Base-by-base conservation (phyloP, 1,140 invertebrate genomes). In the Tetragnatha versicolor region DNA sequence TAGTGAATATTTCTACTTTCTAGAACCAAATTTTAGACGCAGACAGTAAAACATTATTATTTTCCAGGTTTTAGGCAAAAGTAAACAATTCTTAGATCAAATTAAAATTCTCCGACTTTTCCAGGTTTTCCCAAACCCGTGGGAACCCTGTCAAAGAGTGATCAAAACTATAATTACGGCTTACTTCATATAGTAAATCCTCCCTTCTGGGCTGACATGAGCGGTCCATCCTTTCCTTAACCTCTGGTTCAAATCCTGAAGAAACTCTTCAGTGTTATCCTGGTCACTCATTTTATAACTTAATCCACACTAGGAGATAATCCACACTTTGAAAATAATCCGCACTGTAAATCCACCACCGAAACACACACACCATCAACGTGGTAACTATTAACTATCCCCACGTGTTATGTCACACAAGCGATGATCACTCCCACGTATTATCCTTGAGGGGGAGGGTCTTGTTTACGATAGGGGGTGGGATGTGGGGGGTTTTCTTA, bases 181-280 rank as follows among this genome's bases (percentile, higher is more conserved):
- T 90, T 86, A 93, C 91, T 93, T 92, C 91, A 91, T 92, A 88
- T 93, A 93, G 85, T 91, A 93, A 53, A 92, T 88, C 78, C 91
- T 86, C 63, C 91, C 91, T 82, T 92, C 91, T 79, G 90, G 89
- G 81, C 89, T 90, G n/a, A 89, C 87, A 84, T 92, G 91, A 7
- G 90, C 90, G 6, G 89, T 92, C 91, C 91, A 93, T 81, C 91
- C 91, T 7, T 87, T 80, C 25, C 68, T 65, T 5, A 81, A 33
- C 31, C 55, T 55, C 14, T 66, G 47, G 69, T 85, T 85, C 25
- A 86, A 29, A 33, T 79, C 72, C 25, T 82, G 79, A 17, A 85
- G 63, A 22, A 78, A 76, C 4, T 49, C 45, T 37, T 76, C 73
- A 1, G 29, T 20, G 9, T 51, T 14, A 25, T 58, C 55, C 55